These are phyloP conservation scores for Chionoecetes opilio DNA, from an alignment of 1,140 invertebrate genomes.

Conservation along the genomic window DNA sequence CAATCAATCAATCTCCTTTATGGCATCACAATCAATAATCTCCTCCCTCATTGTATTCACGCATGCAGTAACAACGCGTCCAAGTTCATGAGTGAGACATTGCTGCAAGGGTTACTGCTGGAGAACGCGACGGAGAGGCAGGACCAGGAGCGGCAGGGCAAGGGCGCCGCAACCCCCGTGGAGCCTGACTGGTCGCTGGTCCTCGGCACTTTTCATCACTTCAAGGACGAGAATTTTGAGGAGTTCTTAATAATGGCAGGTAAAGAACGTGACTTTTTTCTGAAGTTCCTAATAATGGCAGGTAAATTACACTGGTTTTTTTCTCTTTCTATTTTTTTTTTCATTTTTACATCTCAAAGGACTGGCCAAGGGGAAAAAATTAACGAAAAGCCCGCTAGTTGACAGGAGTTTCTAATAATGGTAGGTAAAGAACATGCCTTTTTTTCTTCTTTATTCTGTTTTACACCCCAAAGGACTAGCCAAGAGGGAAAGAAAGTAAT, in stretches of 20 bases:
- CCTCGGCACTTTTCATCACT: constrained; percentile 51
- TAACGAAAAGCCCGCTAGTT: too few relatives aligned
- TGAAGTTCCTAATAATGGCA: neutral
- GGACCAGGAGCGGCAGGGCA: neutral
- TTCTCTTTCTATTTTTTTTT: too few relatives aligned
- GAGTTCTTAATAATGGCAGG: constrained; percentile 35
- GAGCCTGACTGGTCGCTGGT: constrained; percentile 55
- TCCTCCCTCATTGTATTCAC: neutral
- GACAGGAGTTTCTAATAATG: too few relatives aligned
- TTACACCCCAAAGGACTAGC: too few relatives aligned
- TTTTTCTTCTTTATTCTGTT: too few relatives aligned
- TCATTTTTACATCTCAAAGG: too few relatives aligned
- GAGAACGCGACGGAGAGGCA: neutral
- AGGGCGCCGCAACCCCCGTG: neutral
- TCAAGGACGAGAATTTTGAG: constrained; percentile 63
- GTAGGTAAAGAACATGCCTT: too few relatives aligned
- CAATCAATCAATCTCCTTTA: too few relatives aligned
- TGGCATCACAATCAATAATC: neutral
- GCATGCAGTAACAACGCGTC: constrained; percentile 17
- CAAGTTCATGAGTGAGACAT: constrained; percentile 29
- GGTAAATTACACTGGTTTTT: neutral
- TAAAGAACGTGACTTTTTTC: neutral
- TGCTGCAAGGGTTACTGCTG: neutral
- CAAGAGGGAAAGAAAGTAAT: too few relatives aligned
- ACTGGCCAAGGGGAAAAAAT: too few relatives aligned